phyloP scores from a whole-genome alignment of 2,113 vertebrate genomes.

The Dryoscopus gambensis region DNA sequence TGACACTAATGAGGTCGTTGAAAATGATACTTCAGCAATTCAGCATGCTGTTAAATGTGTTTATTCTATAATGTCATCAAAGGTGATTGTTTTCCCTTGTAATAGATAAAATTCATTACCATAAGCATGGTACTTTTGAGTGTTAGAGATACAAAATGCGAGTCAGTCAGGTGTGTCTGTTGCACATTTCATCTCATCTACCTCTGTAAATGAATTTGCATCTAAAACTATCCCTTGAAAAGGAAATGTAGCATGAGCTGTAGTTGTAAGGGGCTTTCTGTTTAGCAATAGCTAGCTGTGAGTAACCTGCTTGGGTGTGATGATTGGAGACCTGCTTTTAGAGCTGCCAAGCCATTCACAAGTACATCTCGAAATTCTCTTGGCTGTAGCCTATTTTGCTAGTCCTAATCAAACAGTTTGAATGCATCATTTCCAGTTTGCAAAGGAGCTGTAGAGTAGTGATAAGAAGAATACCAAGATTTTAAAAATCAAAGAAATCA shows the following conservation, averaged over 20 bases:
- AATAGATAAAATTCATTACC: constrained; percentile 86
- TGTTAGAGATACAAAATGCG: constrained; percentile 67
- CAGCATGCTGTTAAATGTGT: constrained; percentile 89
- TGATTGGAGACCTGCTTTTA: neutral
- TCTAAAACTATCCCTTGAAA: constrained; percentile 65
- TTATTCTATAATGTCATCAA: constrained; percentile 91
- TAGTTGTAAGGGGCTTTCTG: neutral
- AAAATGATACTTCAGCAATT: constrained; percentile 89
- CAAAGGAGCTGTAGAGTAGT: neutral
- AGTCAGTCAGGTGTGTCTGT: constrained; percentile 76
- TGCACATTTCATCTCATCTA: constrained; percentile 55
- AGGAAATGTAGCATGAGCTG: constrained; percentile 44
- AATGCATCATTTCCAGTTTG: neutral
- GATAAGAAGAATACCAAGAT: neutral
- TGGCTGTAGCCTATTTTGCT: neutral
- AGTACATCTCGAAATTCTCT: neutral
- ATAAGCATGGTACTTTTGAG: constrained; percentile 80
- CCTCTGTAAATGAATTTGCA: constrained; percentile 66
- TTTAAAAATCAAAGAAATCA: neutral
- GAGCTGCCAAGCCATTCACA: neutral
- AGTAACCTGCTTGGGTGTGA: neutral
- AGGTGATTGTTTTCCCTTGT: constrained; percentile 82
- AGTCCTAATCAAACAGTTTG: neutral
- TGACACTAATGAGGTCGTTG: constrained; percentile 94
- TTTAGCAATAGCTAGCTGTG: constrained; percentile 46